phyloP scores from a whole-genome alignment of 1,140 invertebrate species.

The Oscheius sp. region DNA sequence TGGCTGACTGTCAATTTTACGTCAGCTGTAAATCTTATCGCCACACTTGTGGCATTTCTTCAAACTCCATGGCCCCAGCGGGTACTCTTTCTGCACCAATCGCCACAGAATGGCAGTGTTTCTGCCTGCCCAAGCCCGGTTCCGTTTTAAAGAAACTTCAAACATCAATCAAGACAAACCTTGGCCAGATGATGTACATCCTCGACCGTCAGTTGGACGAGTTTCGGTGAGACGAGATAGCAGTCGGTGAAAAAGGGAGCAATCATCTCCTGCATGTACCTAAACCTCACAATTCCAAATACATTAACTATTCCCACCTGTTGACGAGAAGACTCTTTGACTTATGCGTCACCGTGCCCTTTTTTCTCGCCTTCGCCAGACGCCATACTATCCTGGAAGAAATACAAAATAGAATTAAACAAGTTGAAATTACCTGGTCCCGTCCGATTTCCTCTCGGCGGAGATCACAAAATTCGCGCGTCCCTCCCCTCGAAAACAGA shows the following conservation, averaged over 20 bases:
- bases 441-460: conserved; percentile 46
- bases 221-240: conserved; percentile 47
- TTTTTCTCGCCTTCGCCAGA: conserved; percentile 54
- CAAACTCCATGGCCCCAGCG: too few relatives aligned
- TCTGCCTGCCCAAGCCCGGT: background rate
- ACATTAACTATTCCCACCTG: conserved; percentile 18
- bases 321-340: conserved; percentile 50
- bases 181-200: conserved; percentile 52
- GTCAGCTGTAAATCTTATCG: too few relatives aligned
- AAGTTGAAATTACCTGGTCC: conserved; percentile 41
- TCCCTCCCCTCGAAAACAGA: conserved; percentile 58
- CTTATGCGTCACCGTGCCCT: conserved; percentile 47
- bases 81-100: too few relatives aligned
- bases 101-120: background rate
- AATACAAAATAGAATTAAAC: conserved; percentile 4
- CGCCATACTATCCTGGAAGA: conserved; percentile 59
- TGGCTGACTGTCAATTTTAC: too few relatives aligned
- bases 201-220: conserved; percentile 46
- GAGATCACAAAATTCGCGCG: conserved; percentile 58
- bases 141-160: background rate
- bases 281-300: background rate
- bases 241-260: conserved; percentile 47
- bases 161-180: conserved; percentile 35
- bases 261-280: conserved; percentile 49
- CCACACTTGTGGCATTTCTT: too few relatives aligned